Evolutionary conservation across 2,113 vertebrate genomes (phyloP).

Genomic region (Anoplopoma fimbria): DNA sequence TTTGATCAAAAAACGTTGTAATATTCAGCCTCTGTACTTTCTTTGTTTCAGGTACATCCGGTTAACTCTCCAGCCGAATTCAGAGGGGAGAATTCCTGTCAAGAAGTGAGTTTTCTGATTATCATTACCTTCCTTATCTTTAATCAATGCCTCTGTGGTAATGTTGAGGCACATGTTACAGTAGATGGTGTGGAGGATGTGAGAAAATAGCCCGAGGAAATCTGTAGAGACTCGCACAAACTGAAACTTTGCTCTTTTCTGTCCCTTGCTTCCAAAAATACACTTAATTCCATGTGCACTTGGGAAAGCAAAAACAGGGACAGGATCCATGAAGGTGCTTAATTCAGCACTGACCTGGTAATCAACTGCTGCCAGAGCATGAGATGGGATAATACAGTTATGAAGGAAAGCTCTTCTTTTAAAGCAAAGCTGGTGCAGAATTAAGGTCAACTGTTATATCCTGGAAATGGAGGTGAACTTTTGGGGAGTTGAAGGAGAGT

Average conservation of each 20-base stretch:
- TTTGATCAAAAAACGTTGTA: neutral
- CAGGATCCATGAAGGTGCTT: constrained; percentile 75
- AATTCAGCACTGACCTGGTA: constrained; percentile 81
- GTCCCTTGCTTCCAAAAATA: constrained; percentile 75
- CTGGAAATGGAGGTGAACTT: neutral
- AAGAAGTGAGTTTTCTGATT: constrained; percentile 90
- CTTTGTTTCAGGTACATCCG: constrained; percentile 88
- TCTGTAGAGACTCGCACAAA: constrained; percentile 63
- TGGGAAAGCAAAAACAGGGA: constrained; percentile 80
- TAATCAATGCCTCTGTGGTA: neutral
- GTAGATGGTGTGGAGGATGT: constrained; percentile 7
- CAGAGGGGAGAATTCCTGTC: constrained; percentile 94
- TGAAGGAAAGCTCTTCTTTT: constrained; percentile 51
- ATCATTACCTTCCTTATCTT: neutral
- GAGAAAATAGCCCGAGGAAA: constrained; percentile 62
- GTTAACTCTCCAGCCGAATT: constrained; percentile 93
- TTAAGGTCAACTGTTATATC: constrained; percentile 42
- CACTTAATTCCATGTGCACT: constrained; percentile 75
- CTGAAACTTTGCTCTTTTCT: constrained; percentile 72
- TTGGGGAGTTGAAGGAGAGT: neutral
- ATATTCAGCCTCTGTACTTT: neutral
- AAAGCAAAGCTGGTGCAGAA: constrained; percentile 34
- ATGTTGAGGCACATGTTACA: constrained; percentile 20
- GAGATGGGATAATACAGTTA: constrained; percentile 54
- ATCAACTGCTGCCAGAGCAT: constrained; percentile 61